Evolutionary conservation across 2,113 vertebrate genomes (phyloP).

Genomic region (Petaurus breviceps): DNA sequence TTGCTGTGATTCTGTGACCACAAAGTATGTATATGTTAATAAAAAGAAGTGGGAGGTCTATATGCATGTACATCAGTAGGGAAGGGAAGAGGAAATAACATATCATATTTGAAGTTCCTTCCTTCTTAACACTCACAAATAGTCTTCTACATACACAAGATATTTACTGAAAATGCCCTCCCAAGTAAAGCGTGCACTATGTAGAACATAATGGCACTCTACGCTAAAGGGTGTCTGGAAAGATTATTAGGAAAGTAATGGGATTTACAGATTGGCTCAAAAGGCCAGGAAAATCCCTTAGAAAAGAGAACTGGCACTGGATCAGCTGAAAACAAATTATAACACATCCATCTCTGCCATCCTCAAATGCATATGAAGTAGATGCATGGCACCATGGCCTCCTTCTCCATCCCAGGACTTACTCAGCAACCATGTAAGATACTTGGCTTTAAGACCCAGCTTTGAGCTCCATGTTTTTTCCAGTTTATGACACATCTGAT

Average conservation of each 20-base stretch:
- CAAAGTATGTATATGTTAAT: not conserved
- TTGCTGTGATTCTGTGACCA: not conserved
- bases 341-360: constrained; percentile 47
- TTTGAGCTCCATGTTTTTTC: constrained; percentile 55
- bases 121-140: constrained; percentile 45
- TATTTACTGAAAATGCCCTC: constrained; percentile 47
- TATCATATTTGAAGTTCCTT: constrained; percentile 33
- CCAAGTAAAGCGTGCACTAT: constrained; percentile 40
- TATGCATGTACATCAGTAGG: not conserved
- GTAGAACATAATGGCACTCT: constrained; percentile 64
- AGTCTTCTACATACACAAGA: not conserved
- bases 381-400: constrained; percentile 18
- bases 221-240: constrained; percentile 66
- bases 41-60: not conserved
- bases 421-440: constrained; percentile 28
- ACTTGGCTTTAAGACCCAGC: constrained; percentile 10
- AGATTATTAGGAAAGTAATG: constrained; percentile 70
- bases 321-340: constrained; percentile 73
- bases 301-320: constrained; percentile 55
- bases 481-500: not conserved
- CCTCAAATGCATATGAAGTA: constrained; percentile 49
- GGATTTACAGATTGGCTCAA: constrained; percentile 70
- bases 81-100: not conserved
- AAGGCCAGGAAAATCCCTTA: constrained; percentile 65
- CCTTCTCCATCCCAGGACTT: constrained; percentile 40